Evolutionary conservation across 2,797 vertebrate species (phyloP), one percentile per base, ranked within the genome.

Genomic region (Rhinatrema bivittatum): DNA sequence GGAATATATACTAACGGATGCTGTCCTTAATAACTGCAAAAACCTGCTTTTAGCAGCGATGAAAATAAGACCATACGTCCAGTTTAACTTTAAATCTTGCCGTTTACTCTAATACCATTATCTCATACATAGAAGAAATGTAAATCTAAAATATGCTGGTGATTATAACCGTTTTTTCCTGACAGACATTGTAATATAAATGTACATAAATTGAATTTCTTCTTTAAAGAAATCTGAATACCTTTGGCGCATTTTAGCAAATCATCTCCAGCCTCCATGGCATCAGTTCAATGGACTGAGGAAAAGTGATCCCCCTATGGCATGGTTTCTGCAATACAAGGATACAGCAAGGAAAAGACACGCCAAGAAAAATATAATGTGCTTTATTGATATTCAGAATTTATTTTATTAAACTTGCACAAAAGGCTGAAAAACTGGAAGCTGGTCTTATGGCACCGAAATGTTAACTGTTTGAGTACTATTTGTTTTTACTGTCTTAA

Each of bases 131-230:
- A 76, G 79, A 77, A 80, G 73, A 81, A 84, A 84, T 83, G 72
- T 75, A 83, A 81, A 80, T 81, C 79, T 81, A 31, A 88, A 91
- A 87, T 88, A 89, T 89, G 87, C 88, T 90, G 82, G 87, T 88
- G 89, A 95, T 94, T 95, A 93, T 89, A 90, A 87, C 85, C 86
- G 93, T 89, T 74, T 90, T 86, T 91, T 90, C 87, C 88, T 88
- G 88, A 95, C 90, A 93, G 91, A 92, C 90, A 88, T 81, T 86
- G 89, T 89, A 93, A 96, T 95, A 94, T 93, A 93, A 92, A 92
- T 91, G 89, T 91, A 91, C 87, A 93, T 91, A 96, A 97, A 97
- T 94, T 94, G 88, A 95, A 94, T 94, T 94, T 93, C 86, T 79
- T 84, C 79, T 88, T 91, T 84, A 88, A 92, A 89, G 87, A 85